Conservation (phyloP, 2,113 vertebrate genomes). For the Athene noctua region DNA sequence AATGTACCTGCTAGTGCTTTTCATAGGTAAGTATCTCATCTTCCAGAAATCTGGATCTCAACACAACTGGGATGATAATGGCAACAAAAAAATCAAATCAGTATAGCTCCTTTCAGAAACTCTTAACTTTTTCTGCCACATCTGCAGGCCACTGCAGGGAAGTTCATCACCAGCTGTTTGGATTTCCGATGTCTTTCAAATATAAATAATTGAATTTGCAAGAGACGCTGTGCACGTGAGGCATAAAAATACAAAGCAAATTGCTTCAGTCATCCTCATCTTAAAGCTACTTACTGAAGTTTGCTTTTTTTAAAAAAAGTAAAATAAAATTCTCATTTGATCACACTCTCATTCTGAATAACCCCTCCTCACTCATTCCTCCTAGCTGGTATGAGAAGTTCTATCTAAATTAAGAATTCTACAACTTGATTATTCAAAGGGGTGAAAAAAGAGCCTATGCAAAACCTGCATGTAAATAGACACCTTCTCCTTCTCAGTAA, state of each 20-base stretch:
- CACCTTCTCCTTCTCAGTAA: neutral
- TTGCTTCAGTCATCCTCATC: neutral
- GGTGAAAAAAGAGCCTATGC: neutral
- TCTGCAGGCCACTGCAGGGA: neutral
- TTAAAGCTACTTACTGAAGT: neutral
- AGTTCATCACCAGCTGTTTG: neutral
- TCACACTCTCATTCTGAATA: neutral
- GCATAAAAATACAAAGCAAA: neutral
- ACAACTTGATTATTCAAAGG: neutral
- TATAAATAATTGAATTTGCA: neutral
- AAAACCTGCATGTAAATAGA: neutral
- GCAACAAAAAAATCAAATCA: neutral
- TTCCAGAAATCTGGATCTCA: neutral
- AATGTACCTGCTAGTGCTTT: constrained; percentile 79
- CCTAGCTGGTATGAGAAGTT: neutral
- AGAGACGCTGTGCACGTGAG: neutral
- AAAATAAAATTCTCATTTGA: neutral
- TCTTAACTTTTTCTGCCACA: neutral
- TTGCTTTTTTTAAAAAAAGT: neutral
- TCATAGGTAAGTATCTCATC: constrained; percentile 79
- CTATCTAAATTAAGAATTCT: neutral
- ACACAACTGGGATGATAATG: neutral
- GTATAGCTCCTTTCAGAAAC: neutral
- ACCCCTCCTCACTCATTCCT: neutral
- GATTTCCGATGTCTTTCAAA: neutral